Base-by-base conservation (phyloP, 2,888 invertebrate species). In the Agriopis aurantiaria region DNA sequence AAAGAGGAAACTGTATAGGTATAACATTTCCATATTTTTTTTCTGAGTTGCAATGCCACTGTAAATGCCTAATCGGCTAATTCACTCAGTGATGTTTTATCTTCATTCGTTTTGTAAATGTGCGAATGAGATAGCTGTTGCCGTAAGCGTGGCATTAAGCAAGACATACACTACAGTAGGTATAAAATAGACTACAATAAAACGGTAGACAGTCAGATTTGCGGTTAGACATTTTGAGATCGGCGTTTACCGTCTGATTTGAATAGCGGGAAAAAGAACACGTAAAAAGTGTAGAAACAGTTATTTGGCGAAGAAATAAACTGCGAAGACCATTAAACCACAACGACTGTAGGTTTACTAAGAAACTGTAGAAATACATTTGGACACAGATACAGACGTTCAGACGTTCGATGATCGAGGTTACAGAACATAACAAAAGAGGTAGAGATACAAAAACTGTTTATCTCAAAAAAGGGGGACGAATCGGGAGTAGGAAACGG, bases 181-280 rank as follows among this genome's bases (percentile, higher is more conserved):
- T n/a, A 14, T 57, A 43, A 49, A 48, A 63, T 46, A 58, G 12
- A 56, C 40, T 5, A 41, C n/a, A 59, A 49, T 62, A 51, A 45
- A 57, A 45, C n/a, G 51, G 45, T 53, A 58, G n/a, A 59, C 53
- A 9, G 8, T 33, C 11, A 51, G 60, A 49, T 23, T 45, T 60
- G 64, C 61, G 61, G 65, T 65, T 52, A 52, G 60, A 49, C 53
- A 60, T 60, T 69, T 49, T 14, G 57, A 58, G 59, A 64, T 59
- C 51, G 51, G 2, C 43, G 53, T 59, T 59, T 64, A 69, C 64
- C 41, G 56, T 64, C 56, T 46, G 17, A 63, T 69, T 69, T 52
- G 57, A 66, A 65, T 66, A 70, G 55, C 61, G 57, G 65, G 14
- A 57, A 58, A 45, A 40, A 61, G 40, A 23, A 60, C 14, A 65